Conservation (phyloP, 2,797 vertebrate species). For the Takifugu ocellatus region DNA sequence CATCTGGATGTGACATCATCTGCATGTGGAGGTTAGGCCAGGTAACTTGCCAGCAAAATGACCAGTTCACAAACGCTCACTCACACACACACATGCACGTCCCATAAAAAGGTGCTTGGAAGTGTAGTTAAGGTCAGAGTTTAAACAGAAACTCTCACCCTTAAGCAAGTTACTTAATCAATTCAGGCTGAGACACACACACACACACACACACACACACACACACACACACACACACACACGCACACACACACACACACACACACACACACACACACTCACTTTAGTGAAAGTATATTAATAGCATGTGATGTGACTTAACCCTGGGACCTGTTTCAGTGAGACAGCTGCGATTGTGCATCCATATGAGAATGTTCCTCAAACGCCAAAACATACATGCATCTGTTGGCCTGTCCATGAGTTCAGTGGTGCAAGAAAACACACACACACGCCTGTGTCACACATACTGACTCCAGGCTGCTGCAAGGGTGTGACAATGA, state of each 20-base stretch:
- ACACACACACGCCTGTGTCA: conserved; percentile 22
- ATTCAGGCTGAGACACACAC: background rate
- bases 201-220: conserved; percentile 19
- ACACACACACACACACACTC: conserved; percentile 31
- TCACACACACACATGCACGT: conserved; percentile 24
- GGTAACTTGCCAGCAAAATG: conserved; percentile 26
- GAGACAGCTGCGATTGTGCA: conserved; percentile 56
- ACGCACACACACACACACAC: conserved; percentile 40
- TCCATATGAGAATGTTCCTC: conserved; percentile 32
- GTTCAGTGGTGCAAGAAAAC: conserved; percentile 54
- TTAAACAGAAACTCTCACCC: conserved; percentile 45
- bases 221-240: conserved; percentile 10
- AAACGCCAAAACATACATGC: conserved; percentile 57
- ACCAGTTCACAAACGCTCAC: conserved; percentile 17
- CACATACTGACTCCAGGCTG: conserved; percentile 6
- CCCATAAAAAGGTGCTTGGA: conserved; percentile 54
- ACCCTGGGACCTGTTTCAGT: conserved; percentile 52
- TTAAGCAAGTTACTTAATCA: conserved; percentile 1
- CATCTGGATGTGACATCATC: conserved; percentile 52
- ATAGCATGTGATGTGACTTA: conserved; percentile 66
- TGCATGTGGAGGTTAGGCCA: conserved; percentile 39
- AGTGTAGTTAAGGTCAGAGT: conserved; percentile 59
- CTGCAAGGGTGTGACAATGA: background rate
- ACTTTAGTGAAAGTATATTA: conserved; percentile 45
- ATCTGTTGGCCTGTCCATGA: conserved; percentile 31